A percentile compares a stretch with the other conserved stretches of the same genome.
Conservation (phyloP, 2,888 invertebrate genomes). For the Tetragnatha montana region DNA sequence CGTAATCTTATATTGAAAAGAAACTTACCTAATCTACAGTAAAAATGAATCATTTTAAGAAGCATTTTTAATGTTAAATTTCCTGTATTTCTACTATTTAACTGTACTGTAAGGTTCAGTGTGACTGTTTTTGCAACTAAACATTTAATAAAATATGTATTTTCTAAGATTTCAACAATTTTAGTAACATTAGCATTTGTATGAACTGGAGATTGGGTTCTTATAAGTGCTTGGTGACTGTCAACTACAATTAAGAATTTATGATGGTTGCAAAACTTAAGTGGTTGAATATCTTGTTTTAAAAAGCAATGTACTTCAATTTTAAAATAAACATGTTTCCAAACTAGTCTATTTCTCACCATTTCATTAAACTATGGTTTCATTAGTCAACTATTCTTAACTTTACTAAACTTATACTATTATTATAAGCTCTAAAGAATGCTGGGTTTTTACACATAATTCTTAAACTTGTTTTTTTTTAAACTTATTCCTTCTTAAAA, state of each 20-base stretch:
- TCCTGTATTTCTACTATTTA: background rate
- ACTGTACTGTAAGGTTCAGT: background rate
- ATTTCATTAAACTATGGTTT: too few species aligned
- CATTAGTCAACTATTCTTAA: background rate
- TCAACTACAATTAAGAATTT: background rate
- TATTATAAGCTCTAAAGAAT: background rate
- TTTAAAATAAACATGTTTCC: background rate
- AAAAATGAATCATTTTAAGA: background rate
- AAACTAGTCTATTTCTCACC: background rate
- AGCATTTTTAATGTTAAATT: background rate
- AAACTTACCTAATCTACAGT: too few species aligned
- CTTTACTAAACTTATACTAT: background rate
- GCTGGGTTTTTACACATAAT: too few species aligned
- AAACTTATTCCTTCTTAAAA: too few species aligned
- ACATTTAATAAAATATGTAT: background rate
- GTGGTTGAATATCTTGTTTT: conserved; percentile 1
- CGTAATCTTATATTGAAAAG: too few species aligned
- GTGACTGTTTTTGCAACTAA: background rate
- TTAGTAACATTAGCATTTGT: background rate
- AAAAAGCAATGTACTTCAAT: background rate
- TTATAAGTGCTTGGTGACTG: background rate
- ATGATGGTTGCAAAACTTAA: background rate
- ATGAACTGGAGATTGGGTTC: background rate
- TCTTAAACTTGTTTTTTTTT: background rate
- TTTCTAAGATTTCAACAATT: conserved; percentile 1